These are phyloP conservation scores for Cyphomyrus plagiostoma DNA, from an alignment of 2,113 vertebrate species.

Conservation along the genomic window DNA sequence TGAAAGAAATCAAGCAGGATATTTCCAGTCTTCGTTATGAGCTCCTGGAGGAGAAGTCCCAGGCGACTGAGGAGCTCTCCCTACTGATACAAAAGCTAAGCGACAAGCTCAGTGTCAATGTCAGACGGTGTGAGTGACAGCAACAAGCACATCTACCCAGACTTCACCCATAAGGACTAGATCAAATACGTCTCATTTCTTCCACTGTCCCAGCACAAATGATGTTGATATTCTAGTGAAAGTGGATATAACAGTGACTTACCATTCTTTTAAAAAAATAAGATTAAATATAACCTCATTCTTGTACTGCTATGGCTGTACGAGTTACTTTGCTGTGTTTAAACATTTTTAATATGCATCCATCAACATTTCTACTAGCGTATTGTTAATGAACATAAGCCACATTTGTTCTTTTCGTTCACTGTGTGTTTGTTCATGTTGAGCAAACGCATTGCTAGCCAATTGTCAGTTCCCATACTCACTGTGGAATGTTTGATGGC, in stretches of 20 bases:
- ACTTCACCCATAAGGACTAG: neutral
- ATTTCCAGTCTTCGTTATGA: slow-evolving; percentile 85
- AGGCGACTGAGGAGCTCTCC: slow-evolving; percentile 77
- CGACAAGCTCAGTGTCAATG: slow-evolving; percentile 67
- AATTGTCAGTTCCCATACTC: neutral
- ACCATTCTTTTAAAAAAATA: neutral
- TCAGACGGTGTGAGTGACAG: slow-evolving; percentile 56
- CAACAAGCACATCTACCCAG: neutral
- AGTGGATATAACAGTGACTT: neutral
- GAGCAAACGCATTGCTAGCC: neutral
- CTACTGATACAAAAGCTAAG: slow-evolving; percentile 78
- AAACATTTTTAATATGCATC: neutral
- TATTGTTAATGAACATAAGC: neutral
- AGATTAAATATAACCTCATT: neutral
- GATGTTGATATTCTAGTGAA: neutral
- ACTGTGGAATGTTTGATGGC: neutral
- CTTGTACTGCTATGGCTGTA: neutral
- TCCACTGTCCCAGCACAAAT: neutral
- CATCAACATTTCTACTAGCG: neutral
- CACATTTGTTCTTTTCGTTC: neutral
- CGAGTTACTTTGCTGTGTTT: neutral
- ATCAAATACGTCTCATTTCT: neutral
- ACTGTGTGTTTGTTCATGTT: neutral
- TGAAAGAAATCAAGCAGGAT: slow-evolving; percentile 87
- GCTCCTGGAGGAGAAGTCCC: slow-evolving; percentile 80